phyloP scores from a whole-genome alignment of 2,113 vertebrate species.

The Pelobates fuscus region DNA sequence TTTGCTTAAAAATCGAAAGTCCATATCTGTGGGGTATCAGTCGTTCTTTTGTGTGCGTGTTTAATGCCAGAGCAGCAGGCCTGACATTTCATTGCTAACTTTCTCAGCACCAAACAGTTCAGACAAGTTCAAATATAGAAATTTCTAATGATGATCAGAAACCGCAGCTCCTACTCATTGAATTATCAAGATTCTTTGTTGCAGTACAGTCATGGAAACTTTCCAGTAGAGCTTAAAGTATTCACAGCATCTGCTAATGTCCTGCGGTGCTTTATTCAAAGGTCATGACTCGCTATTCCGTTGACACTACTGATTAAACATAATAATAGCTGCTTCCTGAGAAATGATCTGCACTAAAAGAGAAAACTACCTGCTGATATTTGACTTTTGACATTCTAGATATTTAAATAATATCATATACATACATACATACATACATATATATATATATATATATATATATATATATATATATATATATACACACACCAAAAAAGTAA shows the following conservation, averaged over 20 bases:
- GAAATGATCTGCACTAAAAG: conserved; percentile 46
- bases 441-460: too few relatives aligned
- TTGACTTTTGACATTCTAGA: conserved; percentile 1
- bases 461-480: too few relatives aligned
- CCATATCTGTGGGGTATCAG: conserved; percentile 21
- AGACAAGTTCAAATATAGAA: conserved; percentile 46
- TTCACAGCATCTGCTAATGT: conserved; percentile 44
- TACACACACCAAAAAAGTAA: too few relatives aligned
- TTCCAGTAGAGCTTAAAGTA: conserved; percentile 45
- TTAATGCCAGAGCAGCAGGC: conserved; percentile 46
- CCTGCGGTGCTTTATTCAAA: conserved; percentile 45
- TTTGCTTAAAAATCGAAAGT: conserved; percentile 21
- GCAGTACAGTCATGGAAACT: conserved; percentile 36
- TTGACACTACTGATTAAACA: conserved; percentile 46
- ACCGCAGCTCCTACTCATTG: conserved; percentile 38
- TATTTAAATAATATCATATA: conserved; percentile 3
- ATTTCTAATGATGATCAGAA: conserved; percentile 43
- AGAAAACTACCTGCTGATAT: conserved; percentile 38
- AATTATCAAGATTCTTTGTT: conserved; percentile 47
- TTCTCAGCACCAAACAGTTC: conserved; percentile 45
- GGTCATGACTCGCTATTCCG: conserved; percentile 43
- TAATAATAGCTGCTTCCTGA: conserved; percentile 20
- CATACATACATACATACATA: too few relatives aligned
- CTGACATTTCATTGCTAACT: conserved; percentile 47
- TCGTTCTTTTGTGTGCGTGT: conserved; percentile 37